Percentiles rank a stretch among this genome's conserved stretches.
Conservation (phyloP, 37 sponge, comb jelly and placozoan species). For the Ephydatia muelleri region DNA sequence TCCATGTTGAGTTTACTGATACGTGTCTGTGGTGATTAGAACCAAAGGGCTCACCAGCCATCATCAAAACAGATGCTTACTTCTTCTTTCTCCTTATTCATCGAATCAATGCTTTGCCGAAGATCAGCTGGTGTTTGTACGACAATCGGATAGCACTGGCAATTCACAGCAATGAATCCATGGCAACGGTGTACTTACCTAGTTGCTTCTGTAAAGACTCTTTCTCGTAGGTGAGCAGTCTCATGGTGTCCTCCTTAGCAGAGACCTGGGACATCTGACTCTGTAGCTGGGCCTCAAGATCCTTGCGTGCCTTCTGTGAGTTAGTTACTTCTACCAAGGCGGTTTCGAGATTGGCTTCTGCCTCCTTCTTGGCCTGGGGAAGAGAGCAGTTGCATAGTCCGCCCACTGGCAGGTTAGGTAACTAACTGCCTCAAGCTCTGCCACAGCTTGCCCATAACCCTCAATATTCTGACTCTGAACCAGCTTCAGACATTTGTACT, state of each 20-base stretch:
- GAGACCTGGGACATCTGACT: too few relatives aligned
- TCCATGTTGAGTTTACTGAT: constrained; percentile 12
- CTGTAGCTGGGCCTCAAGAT: background rate
- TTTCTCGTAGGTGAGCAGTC: too few relatives aligned
- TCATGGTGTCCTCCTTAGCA: too few relatives aligned
- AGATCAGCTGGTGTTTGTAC: background rate
- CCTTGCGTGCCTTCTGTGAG: background rate
- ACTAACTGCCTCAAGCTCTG: constrained; percentile 27
- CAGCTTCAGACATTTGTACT: constrained; percentile 78
- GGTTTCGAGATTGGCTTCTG: background rate
- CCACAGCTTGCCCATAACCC: constrained; percentile 30
- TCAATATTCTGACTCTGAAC: constrained; percentile 46
- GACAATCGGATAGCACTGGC: too few relatives aligned
- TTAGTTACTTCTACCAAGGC: background rate
- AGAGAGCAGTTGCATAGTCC: background rate
- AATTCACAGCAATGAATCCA: too few relatives aligned
- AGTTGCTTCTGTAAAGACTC: too few relatives aligned
- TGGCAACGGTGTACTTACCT: too few relatives aligned
- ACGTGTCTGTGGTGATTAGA: background rate
- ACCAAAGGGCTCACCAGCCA: background rate
- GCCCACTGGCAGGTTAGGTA: background rate
- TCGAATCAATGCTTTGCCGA: background rate
- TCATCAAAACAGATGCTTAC: background rate
- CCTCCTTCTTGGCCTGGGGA: background rate
- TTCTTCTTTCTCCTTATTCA: background rate